Base-by-base conservation (phyloP, 2,113 vertebrate species). In the Megalops atlanticus region DNA sequence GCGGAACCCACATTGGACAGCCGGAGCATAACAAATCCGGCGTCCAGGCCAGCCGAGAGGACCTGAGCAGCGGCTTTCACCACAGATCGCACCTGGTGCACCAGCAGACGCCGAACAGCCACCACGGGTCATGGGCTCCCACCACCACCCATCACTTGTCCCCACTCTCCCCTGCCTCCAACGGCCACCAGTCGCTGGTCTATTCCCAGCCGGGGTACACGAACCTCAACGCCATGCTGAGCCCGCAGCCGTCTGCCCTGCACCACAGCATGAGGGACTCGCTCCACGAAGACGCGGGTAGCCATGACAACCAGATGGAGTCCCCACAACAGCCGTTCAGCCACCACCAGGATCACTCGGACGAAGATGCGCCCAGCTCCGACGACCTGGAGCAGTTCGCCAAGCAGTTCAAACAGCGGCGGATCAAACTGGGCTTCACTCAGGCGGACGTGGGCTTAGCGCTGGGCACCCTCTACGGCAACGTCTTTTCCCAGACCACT, bases 361-460 rank as follows among this genome's bases (percentile, higher is more conserved):
- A 99, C 86, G 97, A 99, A 93, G 97, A 99, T 88, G 95, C 97
- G 85, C 97, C 98, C 87, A 99, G 95, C 92, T 99, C 98, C 80
- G 98, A 99, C 92, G 97, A 99, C 95, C 93, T 99, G 92, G 98
- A 99, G 96, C 96, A 98, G 92, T 99, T 99, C 91, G 98, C 98
- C 92, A 98, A 98, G 92, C 97, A 99, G 94, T 99, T 99, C 94
- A 99, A 99, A 89, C 98, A 99, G 94, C 94, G 97, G 89, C 95
- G 98, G 88, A 99, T 99, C 94, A 99, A 99, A 91, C 95, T 99
- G 91, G 97, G 97, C 93, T 98, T 99, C 93, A 98, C 97, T 31
- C 97, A 98, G 94, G 97, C 97, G 87, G 97, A 99, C 89, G 97
- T 99, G 91, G 97, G 97, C 89, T 94, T 98, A 90, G 97, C 97